Evolutionary conservation across 2,888 invertebrate genomes (phyloP).

Genomic region (Rhogogaster chlorosoma): DNA sequence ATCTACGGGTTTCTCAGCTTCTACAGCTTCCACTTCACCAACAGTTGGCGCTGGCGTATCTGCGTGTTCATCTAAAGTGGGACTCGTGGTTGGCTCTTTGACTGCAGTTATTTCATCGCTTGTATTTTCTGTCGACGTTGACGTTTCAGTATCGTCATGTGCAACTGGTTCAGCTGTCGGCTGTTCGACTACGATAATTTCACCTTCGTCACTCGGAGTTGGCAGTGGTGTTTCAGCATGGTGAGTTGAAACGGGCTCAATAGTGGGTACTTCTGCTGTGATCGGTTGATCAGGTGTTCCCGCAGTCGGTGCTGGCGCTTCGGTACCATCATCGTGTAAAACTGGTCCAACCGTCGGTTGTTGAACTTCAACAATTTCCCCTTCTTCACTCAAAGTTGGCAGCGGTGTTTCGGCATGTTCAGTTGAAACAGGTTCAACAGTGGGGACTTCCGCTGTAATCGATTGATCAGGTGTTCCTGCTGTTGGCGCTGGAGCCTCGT

Average conservation of each 20-base stretch:
- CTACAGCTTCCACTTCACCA: not conserved
- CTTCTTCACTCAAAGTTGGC: not conserved
- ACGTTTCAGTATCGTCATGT: slow-evolving; percentile 21
- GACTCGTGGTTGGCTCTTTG: slow-evolving; percentile 26
- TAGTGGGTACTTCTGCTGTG: slow-evolving; percentile 50
- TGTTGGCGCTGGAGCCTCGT: not conserved
- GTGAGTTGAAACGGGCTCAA: slow-evolving; percentile 32
- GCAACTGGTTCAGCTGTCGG: slow-evolving; percentile 1
- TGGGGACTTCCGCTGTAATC: slow-evolving; percentile 14
- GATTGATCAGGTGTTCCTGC: not conserved
- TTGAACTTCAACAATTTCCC: not conserved
- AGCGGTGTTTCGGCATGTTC: slow-evolving; percentile 16
- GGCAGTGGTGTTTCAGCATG: not conserved
- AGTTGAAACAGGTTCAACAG: slow-evolving; percentile 46
- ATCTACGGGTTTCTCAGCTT: not conserved
- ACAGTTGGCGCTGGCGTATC: slow-evolving; percentile 23
- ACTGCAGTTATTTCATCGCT: slow-evolving; percentile 41
- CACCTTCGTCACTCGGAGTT: slow-evolving; percentile 49
- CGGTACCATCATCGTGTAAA: not conserved
- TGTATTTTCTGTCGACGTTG: not conserved
- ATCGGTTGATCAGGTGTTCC: slow-evolving; percentile 25
- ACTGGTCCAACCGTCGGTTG: not conserved
- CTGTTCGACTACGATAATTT: not conserved
- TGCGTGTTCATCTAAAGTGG: not conserved
- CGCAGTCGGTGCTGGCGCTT: not conserved